Conservation (phyloP, 2,113 vertebrate species). For the Engystomops pustulosus region DNA sequence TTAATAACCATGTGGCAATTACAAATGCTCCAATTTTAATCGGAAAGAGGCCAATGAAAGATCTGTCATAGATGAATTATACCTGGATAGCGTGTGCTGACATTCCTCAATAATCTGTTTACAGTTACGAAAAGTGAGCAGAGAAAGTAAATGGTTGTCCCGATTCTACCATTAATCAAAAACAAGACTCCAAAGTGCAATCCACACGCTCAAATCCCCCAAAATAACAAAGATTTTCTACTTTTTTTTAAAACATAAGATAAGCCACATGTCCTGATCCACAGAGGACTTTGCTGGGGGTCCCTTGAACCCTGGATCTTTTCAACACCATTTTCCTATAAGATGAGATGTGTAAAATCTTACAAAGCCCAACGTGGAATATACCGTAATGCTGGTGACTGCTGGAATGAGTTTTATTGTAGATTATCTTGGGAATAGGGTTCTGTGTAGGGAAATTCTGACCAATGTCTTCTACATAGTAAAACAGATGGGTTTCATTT, state of each 20-base stretch:
- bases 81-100: not conserved
- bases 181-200: not conserved
- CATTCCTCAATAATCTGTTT: not conserved
- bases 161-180: not conserved
- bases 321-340: not conserved
- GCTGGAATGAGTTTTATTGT: not conserved
- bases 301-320: not conserved
- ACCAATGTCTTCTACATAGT: not conserved
- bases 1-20: not conserved
- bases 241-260: not conserved
- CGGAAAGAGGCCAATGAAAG: not conserved
- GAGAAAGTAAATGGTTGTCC: slow-evolving; percentile 10
- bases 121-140: not conserved
- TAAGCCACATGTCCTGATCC: not conserved
- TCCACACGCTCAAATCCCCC: not conserved
- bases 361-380: not conserved
- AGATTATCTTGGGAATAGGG: not conserved
- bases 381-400: not conserved
- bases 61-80: not conserved
- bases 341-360: not conserved
- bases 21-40: not conserved
- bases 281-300: not conserved
- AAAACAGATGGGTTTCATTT: not conserved
- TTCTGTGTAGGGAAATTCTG: not conserved
- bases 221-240: not conserved